A percentile compares a stretch with the other conserved stretches of the same genome.
phyloP scores from a whole-genome alignment of 2,113 vertebrate genomes.

The rabbit (Oryctolagus cuniculus) region mOryCun1.1 NC_091435.1:34571001-34571500 shows the following conservation, averaged over 20 bases:
- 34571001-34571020: background rate
- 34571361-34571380: background rate
- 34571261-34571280: background rate
- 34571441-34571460: background rate
- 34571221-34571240: background rate
- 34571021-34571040: background rate
- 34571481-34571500: background rate
- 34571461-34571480: background rate
- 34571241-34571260: accelerated
- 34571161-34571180: background rate
- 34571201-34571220: background rate
- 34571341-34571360: accelerated
- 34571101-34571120: background rate
- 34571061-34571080: background rate
- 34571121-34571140: background rate
- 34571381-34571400: background rate
- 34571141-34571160: background rate
- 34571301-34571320: background rate
- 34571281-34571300: background rate
- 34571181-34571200: background rate
- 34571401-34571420: background rate
- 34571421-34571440: background rate
- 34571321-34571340: background rate
- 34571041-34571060: background rate
- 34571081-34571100: background rate